phyloP scores from a whole-genome alignment of 2,888 invertebrate species.

The Oxyscelio sp. region DNA sequence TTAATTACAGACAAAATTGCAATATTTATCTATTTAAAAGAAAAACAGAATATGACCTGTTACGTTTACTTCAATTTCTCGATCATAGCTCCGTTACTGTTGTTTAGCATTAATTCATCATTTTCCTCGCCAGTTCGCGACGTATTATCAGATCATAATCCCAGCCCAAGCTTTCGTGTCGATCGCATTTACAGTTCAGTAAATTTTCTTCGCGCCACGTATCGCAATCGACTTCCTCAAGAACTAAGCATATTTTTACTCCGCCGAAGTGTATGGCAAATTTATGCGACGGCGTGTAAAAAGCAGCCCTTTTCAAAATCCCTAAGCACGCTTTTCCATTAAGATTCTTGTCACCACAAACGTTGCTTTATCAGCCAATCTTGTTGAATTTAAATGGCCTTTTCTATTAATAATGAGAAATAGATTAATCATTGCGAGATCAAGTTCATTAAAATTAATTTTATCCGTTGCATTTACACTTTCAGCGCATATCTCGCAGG shows the following conservation, averaged over 20 bases:
- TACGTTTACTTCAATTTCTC: too few species aligned
- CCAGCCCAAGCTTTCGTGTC: conserved; percentile 59
- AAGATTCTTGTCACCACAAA: conserved; percentile 53
- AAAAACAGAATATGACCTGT: too few species aligned
- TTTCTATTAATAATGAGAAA: background rate
- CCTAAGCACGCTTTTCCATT: conserved; percentile 52
- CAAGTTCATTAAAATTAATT: background rate
- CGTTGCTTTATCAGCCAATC: conserved; percentile 36
- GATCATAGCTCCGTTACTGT: too few species aligned
- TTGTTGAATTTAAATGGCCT: conserved; percentile 22
- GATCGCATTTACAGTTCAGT: conserved; percentile 45
- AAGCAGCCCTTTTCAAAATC: conserved; percentile 31
- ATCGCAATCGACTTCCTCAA: conserved; percentile 33
- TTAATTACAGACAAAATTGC: too few species aligned
- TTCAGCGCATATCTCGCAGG: too few species aligned
- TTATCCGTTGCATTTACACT: background rate
- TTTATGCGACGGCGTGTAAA: conserved; percentile 56
- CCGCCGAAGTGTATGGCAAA: conserved; percentile 32
- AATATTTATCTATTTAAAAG: too few species aligned
- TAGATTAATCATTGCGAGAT: conserved; percentile 2
- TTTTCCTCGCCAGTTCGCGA: too few species aligned
- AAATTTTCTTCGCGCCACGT: conserved; percentile 12
- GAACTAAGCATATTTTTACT: conserved; percentile 21
- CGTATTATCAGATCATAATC: too few species aligned
- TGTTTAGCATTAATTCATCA: too few species aligned